Conservation (phyloP, 2,113 vertebrate genomes). For the Gallinago media region DNA sequence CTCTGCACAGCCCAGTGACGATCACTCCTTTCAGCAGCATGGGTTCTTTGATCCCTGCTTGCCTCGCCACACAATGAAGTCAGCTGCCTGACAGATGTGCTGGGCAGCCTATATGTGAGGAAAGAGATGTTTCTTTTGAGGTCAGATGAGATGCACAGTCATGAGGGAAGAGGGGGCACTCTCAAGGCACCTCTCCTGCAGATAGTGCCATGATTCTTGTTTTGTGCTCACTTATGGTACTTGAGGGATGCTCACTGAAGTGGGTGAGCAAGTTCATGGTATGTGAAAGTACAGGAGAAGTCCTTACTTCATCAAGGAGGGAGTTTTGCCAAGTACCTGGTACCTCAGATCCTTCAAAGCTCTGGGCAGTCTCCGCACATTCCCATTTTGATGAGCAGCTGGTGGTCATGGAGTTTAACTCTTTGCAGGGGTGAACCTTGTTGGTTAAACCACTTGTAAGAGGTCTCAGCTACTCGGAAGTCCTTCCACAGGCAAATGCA, state of each 20-base stretch:
- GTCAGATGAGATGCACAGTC: background rate
- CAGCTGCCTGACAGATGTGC: conserved; percentile 17
- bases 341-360: background rate
- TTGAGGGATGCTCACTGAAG: background rate
- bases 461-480: background rate
- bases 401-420: background rate
- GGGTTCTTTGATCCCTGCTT: background rate
- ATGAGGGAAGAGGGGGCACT: background rate
- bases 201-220: background rate
- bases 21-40: background rate
- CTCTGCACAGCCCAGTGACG: background rate
- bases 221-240: background rate
- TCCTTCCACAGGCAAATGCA: background rate
- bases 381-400: background rate
- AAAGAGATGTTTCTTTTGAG: background rate
- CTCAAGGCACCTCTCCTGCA: background rate
- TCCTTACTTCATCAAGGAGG: background rate
- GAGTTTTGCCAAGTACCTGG: background rate
- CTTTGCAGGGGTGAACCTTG: background rate
- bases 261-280: background rate
- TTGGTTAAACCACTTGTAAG: background rate
- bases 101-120: background rate
- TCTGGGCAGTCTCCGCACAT: too few species aligned
- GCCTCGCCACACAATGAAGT: background rate
- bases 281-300: background rate